Conservation (phyloP, 2,113 vertebrate genomes). For the Galeopterus variegatus region DNA sequence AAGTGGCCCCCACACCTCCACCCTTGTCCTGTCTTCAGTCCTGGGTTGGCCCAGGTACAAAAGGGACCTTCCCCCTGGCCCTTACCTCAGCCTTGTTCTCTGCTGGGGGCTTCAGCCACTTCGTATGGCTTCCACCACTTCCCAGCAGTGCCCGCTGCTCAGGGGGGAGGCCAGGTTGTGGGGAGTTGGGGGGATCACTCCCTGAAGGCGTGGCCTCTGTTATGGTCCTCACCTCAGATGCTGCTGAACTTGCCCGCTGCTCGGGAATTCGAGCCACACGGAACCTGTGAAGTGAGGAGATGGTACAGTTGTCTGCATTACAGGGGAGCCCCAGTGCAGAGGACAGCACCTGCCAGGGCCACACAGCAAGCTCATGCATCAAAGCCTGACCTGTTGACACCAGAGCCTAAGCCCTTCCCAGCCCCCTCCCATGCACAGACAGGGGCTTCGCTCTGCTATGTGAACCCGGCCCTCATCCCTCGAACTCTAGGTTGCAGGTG, state of each 20-base stretch:
- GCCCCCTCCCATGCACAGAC: neutral
- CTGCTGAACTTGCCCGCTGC: conserved; percentile 84
- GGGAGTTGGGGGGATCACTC: conserved; percentile 76
- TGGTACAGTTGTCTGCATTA: neutral
- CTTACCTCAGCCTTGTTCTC: conserved; percentile 87
- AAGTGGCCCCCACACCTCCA: neutral
- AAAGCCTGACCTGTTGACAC: neutral
- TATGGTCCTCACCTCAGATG: conserved; percentile 83
- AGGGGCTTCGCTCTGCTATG: neutral
- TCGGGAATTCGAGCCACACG: conserved; percentile 97
- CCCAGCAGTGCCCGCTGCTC: conserved; percentile 89
- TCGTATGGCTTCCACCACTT: conserved; percentile 79
- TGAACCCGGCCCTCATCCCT: neutral
- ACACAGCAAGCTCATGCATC: neutral
- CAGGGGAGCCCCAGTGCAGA: too few relatives aligned
- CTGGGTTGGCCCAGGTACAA: neutral
- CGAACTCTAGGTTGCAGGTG: neutral
- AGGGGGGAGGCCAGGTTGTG: conserved; percentile 69
- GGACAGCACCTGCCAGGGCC: neutral
- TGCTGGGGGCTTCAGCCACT: conserved; percentile 62
- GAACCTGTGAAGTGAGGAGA: conserved; percentile 89
- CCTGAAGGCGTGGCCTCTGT: conserved; percentile 71
- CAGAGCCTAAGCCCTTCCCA: neutral
- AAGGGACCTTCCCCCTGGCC: neutral
- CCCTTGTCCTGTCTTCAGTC: neutral